Percentiles rank a stretch among this genome's conserved stretches.
These are phyloP conservation scores for Nerophis ophidion DNA, from an alignment of 2,113 vertebrate genomes.

Conservation along the genomic window DNA sequence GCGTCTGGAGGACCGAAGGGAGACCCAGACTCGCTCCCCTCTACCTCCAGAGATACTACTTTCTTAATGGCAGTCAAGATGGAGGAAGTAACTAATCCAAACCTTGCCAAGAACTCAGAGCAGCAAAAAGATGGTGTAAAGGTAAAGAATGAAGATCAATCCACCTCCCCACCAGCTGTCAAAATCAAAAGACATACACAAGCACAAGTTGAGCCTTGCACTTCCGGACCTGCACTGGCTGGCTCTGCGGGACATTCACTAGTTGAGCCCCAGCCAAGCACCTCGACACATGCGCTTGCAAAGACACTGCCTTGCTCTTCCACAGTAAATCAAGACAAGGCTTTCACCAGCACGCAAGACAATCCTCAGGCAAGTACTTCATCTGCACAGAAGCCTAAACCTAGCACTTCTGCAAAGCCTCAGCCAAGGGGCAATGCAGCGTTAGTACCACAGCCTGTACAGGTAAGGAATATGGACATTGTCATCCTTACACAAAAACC, in stretches of 20 bases:
- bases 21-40: slow-evolving; percentile 25
- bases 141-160: slow-evolving; percentile 24
- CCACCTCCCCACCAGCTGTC: slow-evolving; percentile 48
- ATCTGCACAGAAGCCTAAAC: slow-evolving; percentile 37
- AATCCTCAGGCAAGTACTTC: slow-evolving; percentile 54
- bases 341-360: slow-evolving; percentile 20
- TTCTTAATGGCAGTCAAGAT: slow-evolving; percentile 16
- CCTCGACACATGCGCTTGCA: slow-evolving; percentile 18
- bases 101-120: slow-evolving; percentile 21
- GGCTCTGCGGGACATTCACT: slow-evolving; percentile 17
- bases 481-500: slow-evolving; percentile 36
- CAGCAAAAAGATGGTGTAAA: slow-evolving; percentile 12
- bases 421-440: background rate
- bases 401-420: slow-evolving; percentile 24
- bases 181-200: slow-evolving; percentile 7
- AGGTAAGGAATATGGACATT: slow-evolving; percentile 13
- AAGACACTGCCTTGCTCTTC: slow-evolving; percentile 15
- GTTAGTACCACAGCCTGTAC: slow-evolving; percentile 6
- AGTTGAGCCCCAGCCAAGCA: slow-evolving; percentile 5
- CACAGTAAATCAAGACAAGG: slow-evolving; percentile 22
- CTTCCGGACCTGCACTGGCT: slow-evolving; percentile 30
- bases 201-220: slow-evolving; percentile 24
- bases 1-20: background rate
- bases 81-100: slow-evolving; percentile 20
- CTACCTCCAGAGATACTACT: slow-evolving; percentile 55